A percentile compares a stretch with the other conserved stretches of the same genome.
Conservation (phyloP, 2,113 vertebrate genomes). For the Sapajus apella region DNA sequence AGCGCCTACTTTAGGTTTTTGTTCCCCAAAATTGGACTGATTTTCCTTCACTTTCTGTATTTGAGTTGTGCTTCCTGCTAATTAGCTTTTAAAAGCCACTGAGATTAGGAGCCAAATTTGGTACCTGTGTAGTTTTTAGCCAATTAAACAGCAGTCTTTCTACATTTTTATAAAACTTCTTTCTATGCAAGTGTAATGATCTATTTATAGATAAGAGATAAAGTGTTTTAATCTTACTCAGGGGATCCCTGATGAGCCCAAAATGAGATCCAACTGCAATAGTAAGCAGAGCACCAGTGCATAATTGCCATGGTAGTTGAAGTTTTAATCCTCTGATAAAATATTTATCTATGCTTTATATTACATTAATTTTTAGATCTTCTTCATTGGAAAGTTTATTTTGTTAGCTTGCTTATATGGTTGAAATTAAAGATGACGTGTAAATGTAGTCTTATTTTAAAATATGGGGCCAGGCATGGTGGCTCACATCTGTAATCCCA, state of each 20-base stretch:
- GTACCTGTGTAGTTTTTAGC: conserved; percentile 18
- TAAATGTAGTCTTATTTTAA: conserved; percentile 48
- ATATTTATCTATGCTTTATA: conserved; percentile 66
- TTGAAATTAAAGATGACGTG: conserved; percentile 57
- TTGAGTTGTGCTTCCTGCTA: background rate
- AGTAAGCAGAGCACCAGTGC: conserved; percentile 31
- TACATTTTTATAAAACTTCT: conserved; percentile 23
- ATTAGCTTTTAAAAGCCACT: conserved; percentile 26
- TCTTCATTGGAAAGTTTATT: conserved; percentile 57
- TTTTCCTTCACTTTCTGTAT: background rate
- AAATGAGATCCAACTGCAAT: background rate
- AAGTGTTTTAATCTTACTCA: conserved; percentile 62
- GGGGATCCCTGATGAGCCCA: background rate
- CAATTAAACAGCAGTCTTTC: background rate
- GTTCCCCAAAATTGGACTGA: background rate
- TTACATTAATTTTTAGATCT: conserved; percentile 5
- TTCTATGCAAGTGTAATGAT: conserved; percentile 38
- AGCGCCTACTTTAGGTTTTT: conserved; percentile 6
- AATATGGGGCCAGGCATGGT: background rate
- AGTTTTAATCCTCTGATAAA: conserved; percentile 48
- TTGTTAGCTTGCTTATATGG: conserved; percentile 59
- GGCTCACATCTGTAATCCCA: too few species aligned
- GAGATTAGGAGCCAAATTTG: background rate
- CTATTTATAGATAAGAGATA: conserved; percentile 64
- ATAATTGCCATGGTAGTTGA: conserved; percentile 48